Percentiles rank a stretch among this genome's conserved stretches.
Evolutionary conservation across 1,140 invertebrate species (phyloP).

Genomic region (Brachionus koreanus): DNA sequence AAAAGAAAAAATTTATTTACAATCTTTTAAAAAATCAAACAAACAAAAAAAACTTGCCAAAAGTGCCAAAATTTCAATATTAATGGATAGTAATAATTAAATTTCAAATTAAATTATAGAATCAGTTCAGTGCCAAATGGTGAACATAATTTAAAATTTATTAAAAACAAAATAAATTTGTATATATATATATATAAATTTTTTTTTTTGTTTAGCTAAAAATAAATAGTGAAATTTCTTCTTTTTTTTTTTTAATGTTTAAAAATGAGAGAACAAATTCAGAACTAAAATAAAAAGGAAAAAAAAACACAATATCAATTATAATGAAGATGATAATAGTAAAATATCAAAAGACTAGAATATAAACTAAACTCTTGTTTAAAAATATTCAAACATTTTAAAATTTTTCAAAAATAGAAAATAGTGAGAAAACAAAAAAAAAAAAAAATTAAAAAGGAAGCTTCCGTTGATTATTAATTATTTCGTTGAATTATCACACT

Average conservation of each 20-base stretch:
- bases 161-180: neutral
- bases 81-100: neutral
- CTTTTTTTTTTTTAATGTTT: no score
- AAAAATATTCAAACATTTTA: neutral
- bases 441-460: neutral
- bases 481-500: neutral
- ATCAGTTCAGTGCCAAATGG: neutral
- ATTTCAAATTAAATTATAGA: neutral
- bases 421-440: no score
- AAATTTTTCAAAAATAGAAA: neutral
- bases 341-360: neutral
- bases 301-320: neutral
- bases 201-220: no score
- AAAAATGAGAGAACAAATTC: neutral
- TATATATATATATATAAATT: neutral
- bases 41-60: neutral
- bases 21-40: neutral
- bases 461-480: neutral
- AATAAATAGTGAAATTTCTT: no score
- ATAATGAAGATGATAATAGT: neutral
- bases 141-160: neutral
- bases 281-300: neutral
- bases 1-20: neutral
- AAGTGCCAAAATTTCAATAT: neutral
- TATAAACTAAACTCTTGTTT: slow-evolving; percentile 32